Base-by-base conservation (phyloP, 2,888 invertebrate genomes). In the Listrodromus nycthemerus region DNA sequence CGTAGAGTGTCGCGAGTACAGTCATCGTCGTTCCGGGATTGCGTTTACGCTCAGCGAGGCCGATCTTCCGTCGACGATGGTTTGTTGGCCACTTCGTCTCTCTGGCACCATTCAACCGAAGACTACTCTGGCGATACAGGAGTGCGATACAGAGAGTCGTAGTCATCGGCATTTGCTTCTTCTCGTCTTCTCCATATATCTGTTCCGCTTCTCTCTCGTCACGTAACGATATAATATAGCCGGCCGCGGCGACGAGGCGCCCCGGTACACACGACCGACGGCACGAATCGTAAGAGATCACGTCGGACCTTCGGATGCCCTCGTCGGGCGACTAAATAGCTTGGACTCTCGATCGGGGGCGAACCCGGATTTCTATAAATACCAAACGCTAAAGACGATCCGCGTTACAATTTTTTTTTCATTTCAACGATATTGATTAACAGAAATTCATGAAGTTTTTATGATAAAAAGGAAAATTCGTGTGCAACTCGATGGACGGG, bases 231-330 rank as follows among this genome's bases (percentile, higher is more conserved):
- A 37, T 19, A 19, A 21, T 33, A 79, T 70, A 65, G 70, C 58
- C 48, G 41, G 61, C 48, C 37, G 27, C 61, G 73, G 45, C 30
- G 76, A 76, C 79, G 50, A 55, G 85, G 76, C 81, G 81, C 74
- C 61, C 65, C 71, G 75, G 86, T 80, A 80, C 73, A 65, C 82
- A 80, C 66, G 55, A 74, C 81, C 82, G 86, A 85, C 80, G 83
- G 83, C 71, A 48, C 67, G 66, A 50, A 58, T 27, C 66, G 80
- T 37, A 45, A n/a, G 67, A 73, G 41, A 83, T 73, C 83, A 66
- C 76, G 76, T 52, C 71, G 37, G 66, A 66, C 76, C 30, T 69
- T 66, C 61, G 30, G 61, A 30, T 50, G 55, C 41, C 52, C 69
- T 50, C 45, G 27, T 27, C 58, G 33, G 27, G 33, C 67, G 50